These are phyloP conservation scores for Oncorhynchus tshawytscha DNA, from an alignment of 2,113 vertebrate genomes.

Conservation along the genomic window DNA sequence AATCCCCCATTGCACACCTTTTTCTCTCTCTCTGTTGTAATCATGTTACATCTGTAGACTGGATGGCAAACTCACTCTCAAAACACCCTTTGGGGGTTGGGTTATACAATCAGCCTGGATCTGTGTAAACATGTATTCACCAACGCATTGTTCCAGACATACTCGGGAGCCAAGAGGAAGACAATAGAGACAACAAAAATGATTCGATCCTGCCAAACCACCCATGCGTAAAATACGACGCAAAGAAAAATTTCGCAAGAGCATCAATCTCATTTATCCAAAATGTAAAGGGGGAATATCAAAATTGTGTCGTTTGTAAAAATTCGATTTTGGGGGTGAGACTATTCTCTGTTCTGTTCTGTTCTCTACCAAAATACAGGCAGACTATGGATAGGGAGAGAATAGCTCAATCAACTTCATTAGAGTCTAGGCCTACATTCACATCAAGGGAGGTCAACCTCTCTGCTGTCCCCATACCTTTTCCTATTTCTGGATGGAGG, in stretches of 20 bases:
- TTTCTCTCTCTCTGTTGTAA: constrained; percentile 41
- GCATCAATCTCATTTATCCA: background rate
- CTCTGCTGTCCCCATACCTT: background rate
- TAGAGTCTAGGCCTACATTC: background rate
- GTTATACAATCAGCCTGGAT: constrained; percentile 9
- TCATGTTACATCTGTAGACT: constrained; percentile 28
- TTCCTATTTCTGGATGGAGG: background rate
- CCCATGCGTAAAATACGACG: background rate
- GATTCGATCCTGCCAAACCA: background rate
- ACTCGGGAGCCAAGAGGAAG: constrained; percentile 5
- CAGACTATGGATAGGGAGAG: background rate
- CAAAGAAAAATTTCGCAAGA: background rate
- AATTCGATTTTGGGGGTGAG: background rate
- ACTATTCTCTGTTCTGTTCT: background rate
- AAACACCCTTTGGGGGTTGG: constrained; percentile 6
- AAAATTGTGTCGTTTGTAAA: background rate
- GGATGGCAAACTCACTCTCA: constrained; percentile 10
- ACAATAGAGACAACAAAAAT: background rate
- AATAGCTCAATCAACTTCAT: background rate
- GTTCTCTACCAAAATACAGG: background rate
- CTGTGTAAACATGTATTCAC: constrained; percentile 8
- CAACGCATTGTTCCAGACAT: constrained; percentile 15
- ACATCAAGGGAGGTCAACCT: background rate
- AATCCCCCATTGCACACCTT: constrained; percentile 25
- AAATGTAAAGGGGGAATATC: background rate